Base-by-base conservation (phyloP, 1,140 invertebrate genomes). In the Euura lappo region DNA sequence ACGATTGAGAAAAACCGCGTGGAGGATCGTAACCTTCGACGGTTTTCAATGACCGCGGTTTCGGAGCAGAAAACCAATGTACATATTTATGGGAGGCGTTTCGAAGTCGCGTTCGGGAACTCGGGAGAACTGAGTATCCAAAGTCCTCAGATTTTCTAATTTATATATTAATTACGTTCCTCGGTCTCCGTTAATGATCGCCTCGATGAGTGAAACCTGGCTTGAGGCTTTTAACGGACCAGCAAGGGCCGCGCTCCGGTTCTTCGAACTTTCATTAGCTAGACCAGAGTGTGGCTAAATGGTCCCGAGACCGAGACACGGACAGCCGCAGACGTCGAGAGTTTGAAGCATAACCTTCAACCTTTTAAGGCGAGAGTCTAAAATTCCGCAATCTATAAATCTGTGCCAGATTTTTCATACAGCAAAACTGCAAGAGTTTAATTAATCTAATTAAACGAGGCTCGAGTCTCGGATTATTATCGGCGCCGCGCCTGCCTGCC, bases 401-500 rank as follows among this genome's bases (percentile, higher is more conserved):
- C 28, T 28, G 28, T 28, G 28, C 28, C 28, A 28, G 28, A 28
- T 28, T 28, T 28, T 28, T 28, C 28, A 1, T 28, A 28, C 28
- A 28, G 28, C 28, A 28, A 28, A 28, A 28, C 28, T 28, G 28
- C 28, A 28, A 28, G 28, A 28, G 28, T 28, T 28, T 86, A 85
- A 86, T 84, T 85, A 84, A 86, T 84, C 83, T 83, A 84, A 86
- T 86, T 86, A 86, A 84, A 74, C 77, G 76, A 28, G 74, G 73
- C 80, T 68, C 71, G 78, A n/a, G 51, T n/a, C 10, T 8, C 51
- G 51, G 3, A 8, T 8, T 6, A 60, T 60, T 75, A 78, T 77
- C 75, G 72, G 76, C 51, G 51, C 3, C 51, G 51, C 51, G 51
- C 51, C 51, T 60, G 51, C 51, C 51, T 60, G 51, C 8, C 10